Base-by-base conservation (phyloP, 92 coral and sea anemone genomes). In the Chrysogorgia sp. region DNA sequence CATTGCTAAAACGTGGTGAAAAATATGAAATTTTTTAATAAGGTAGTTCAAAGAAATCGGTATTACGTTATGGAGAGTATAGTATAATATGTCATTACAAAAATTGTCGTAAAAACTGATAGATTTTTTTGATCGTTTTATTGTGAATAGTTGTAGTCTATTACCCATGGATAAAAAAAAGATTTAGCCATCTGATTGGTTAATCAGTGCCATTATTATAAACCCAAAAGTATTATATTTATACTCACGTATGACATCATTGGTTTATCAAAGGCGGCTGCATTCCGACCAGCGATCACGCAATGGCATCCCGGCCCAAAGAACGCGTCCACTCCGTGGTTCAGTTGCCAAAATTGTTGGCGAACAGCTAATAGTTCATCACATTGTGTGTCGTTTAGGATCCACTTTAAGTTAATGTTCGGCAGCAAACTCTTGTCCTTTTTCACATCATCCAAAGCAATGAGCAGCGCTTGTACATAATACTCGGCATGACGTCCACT, bases 211-310 rank as follows among this genome's bases (percentile, higher is more conserved):
- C n/a, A n/a, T n/a, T n/a, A n/a, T n/a, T n/a, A n/a, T n/a, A n/a
- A n/a, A n/a, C n/a, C n/a, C n/a, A n/a, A n/a, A n/a, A n/a, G n/a
- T n/a, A n/a, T n/a, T n/a, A n/a, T n/a, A n/a, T 8, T 26, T 33
- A 7, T 12, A 93, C 97, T 93, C 83, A 90, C 93, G 70, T 80
- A 90, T 15, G 93, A 90, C 37, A 90, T 86, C 78, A 90, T 84
- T 21, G 90, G 82, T 35, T 86, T 86, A 84, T 90, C 83, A 67
- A 86, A 86, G 0, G 93, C 93, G 7, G 88, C 90, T 1, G 93
- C 93, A 64, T 83, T 86, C 40, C 82, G 81, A 34, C 88, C 88
- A n/a, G 88, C 86, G 70, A 81, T 81, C 28, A 69, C 82, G 45
- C 93, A 90, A 28, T 83, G 75, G 19, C 88, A 78, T 2, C 81